Base-by-base conservation (phyloP, 2,888 invertebrate species). In the Gymnosoma rotundatum region DNA sequence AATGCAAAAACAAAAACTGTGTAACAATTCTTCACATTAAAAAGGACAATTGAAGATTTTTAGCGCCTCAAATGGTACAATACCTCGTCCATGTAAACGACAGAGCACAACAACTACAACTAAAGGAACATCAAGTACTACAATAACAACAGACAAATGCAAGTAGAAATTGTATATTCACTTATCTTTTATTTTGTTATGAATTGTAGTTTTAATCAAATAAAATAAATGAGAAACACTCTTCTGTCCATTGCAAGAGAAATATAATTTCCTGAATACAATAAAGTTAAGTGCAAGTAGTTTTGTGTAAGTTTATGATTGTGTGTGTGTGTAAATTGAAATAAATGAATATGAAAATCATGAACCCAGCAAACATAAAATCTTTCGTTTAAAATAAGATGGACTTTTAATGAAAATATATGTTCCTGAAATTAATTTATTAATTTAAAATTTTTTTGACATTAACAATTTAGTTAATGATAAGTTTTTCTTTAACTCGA, bases 231-330 rank as follows among this genome's bases (percentile, higher is more conserved):
- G 36, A 50, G 20, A 50, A 50, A 20, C 50, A 66, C 58, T 58
- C 45, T 56, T 54, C 20, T 70, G n/a, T 18, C 36, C 66, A 50
- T 66, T 18, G 48, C 66, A 32, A 58, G 70, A 58, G 58, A 50
- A 79, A 79, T 66, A 79, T 64, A 79, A 79, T 79, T 72, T 79
- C 78, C 78, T 50, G 50, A 52, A 60, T 20, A 79, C 64, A 79
- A 66, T 64, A 72, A 72, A 10, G 12, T 42, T 42, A 42, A 42
- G 42, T 42, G 42, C 42, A 42, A 25, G 45, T 45, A 20, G 8
- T 18, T 18, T 5, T 12, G 38, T 38, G 38, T 52, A 9, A 60
- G 60, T 60, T 36, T 18, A 20, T 36, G 25, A 2, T 18, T 7
- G 58, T 60, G 36, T 36, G 58, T 9, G 1, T 60, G 45, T 48